Percentiles rank a stretch among this genome's conserved stretches.
Evolutionary conservation across 2,888 invertebrate species (phyloP).

Genomic region (Danaus chrysippus): DNA sequence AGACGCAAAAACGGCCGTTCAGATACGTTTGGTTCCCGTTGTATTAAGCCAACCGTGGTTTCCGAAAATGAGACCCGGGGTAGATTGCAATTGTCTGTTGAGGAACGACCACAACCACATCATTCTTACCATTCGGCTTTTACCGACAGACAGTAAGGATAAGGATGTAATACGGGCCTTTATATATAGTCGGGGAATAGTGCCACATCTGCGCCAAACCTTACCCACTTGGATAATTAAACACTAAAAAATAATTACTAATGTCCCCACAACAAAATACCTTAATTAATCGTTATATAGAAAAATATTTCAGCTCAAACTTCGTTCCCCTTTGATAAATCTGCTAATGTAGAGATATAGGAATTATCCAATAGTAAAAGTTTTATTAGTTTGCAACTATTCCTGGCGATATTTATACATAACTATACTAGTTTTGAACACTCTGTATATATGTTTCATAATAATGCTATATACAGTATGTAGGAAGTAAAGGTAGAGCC

Average conservation of each 20-base stretch:
- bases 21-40: slow-evolving; percentile 80
- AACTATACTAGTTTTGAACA: background rate
- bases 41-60: slow-evolving; percentile 81
- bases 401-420: too few species aligned
- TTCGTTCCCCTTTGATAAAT: too few species aligned
- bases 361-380: too few species aligned
- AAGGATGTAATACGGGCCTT: background rate
- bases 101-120: slow-evolving; percentile 77
- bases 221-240: too few species aligned
- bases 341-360: too few species aligned
- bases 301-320: too few species aligned
- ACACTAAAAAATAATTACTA: too few species aligned
- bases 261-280: too few species aligned
- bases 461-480: slow-evolving; percentile 35
- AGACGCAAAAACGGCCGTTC: slow-evolving; percentile 57
- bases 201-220: too few species aligned
- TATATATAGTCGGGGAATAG: background rate
- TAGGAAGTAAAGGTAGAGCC: slow-evolving; percentile 47
- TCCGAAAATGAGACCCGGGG: slow-evolving; percentile 74
- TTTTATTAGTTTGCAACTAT: too few species aligned
- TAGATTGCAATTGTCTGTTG: slow-evolving; percentile 70
- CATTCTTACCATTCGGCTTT: slow-evolving; percentile 62
- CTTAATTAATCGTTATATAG: too few species aligned
- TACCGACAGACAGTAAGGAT: slow-evolving; percentile 54
- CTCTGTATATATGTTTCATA: background rate